These are phyloP conservation scores for Stomorhina lunata DNA, from an alignment of 2,888 invertebrate genomes.

Conservation along the genomic window DNA sequence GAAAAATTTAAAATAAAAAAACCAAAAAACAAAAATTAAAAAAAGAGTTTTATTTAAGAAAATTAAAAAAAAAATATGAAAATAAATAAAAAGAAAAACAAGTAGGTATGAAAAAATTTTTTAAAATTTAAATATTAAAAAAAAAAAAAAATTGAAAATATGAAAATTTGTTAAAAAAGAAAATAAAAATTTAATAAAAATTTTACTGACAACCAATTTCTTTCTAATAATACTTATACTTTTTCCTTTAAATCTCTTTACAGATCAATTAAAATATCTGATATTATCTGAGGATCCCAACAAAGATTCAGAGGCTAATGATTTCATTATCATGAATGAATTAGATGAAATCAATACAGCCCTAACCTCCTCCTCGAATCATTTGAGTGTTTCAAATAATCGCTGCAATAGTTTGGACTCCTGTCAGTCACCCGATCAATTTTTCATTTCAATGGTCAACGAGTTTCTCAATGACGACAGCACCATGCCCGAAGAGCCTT, in stretches of 20 bases:
- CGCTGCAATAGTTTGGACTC: constrained; percentile 38
- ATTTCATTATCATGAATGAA: constrained; percentile 58
- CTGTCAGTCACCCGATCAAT: constrained; percentile 61
- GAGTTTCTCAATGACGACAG: constrained; percentile 53
- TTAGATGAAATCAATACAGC: constrained; percentile 21
- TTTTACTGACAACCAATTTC: background rate
- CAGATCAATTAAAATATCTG: constrained; percentile 56
- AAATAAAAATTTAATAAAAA: background rate
- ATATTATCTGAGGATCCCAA: constrained; percentile 17
- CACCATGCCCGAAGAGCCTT: background rate
- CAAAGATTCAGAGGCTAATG: background rate
- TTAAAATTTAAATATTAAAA: background rate
- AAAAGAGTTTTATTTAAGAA: constrained; percentile 64
- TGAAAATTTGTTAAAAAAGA: background rate
- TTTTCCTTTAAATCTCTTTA: constrained; percentile 41
- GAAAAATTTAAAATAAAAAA: constrained; percentile 75
- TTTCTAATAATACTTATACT: constrained; percentile 46
- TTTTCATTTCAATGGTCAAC: constrained; percentile 59
- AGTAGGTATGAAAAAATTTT: constrained; percentile 29
- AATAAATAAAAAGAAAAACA: background rate
- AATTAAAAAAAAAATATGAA: background rate
- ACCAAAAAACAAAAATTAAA: constrained; percentile 65
- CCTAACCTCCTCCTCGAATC: background rate
- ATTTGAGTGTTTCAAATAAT: background rate
- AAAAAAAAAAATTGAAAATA: constrained; percentile 1